phyloP scores from a whole-genome alignment of 2,113 vertebrate species.

The Saccopteryx leptura region DNA sequence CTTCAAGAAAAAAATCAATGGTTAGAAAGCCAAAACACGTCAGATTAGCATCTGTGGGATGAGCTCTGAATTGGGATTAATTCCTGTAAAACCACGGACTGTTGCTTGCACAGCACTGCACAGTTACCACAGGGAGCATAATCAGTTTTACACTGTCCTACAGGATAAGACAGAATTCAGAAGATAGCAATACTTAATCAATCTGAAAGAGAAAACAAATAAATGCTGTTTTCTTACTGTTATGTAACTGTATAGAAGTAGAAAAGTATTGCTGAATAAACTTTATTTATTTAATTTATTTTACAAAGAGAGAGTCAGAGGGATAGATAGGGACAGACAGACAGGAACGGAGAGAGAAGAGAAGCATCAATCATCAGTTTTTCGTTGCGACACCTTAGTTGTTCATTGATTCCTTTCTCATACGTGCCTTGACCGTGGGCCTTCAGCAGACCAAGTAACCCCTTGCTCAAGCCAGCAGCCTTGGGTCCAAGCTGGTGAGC shows the following conservation, averaged over 20 bases:
- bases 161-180: not conserved
- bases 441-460: too few species aligned
- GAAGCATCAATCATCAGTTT: too few species aligned
- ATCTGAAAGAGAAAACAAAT: constrained; percentile 43
- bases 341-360: too few species aligned
- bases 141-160: not conserved
- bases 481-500: too few species aligned
- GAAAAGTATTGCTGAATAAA: not conserved
- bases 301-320: too few species aligned
- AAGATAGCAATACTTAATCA: constrained; percentile 4
- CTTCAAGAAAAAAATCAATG: not conserved
- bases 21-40: constrained; percentile 36
- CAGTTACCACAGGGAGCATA: not conserved
- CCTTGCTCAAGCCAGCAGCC: too few species aligned
- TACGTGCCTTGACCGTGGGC: too few species aligned
- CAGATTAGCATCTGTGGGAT: not conserved
- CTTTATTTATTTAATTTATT: not conserved
- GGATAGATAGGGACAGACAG: too few species aligned
- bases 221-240: not conserved
- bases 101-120: not conserved
- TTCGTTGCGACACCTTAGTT: too few species aligned
- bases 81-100: not conserved
- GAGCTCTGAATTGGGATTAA: constrained; percentile 10
- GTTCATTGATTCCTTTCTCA: too few species aligned
- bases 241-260: not conserved